Base-by-base conservation (phyloP, 2,888 invertebrate genomes). In the Resseliella maxima region DNA sequence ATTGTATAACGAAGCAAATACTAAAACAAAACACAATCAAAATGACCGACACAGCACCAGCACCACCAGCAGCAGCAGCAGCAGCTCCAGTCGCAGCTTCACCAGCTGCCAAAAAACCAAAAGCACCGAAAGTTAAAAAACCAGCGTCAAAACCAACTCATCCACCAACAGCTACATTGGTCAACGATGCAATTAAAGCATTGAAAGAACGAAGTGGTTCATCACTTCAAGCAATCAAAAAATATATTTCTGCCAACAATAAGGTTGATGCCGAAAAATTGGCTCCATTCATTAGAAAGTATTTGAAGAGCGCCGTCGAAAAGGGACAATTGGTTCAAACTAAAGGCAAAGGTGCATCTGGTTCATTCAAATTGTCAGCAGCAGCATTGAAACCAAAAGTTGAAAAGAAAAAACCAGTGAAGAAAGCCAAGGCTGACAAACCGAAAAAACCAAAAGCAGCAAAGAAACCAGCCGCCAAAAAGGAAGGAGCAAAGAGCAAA, bases 161-260 rank as follows among this genome's bases (percentile, higher is more conserved):
- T n/a, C n/a, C n/a, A n/a, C n/a, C n/a, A n/a, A n/a, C n/a, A n/a
- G n/a, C n/a, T n/a, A n/a, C n/a, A n/a, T n/a, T n/a, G n/a, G n/a
- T n/a, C n/a, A n/a, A n/a, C n/a, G n/a, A n/a, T n/a, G n/a, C n/a
- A n/a, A n/a, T n/a, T n/a, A n/a, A n/a, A n/a, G n/a, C n/a, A n/a
- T n/a, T n/a, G n/a, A n/a, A n/a, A n/a, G n/a, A n/a, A n/a, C n/a
- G n/a, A n/a, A n/a, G n/a, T n/a, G n/a, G 94, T 38, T 92, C 93
- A 0, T 93, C 93, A 0, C 88, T 89, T 87, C 91, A 88, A 89
- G 93, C 93, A 0, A 94, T 94, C 89, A 94, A 94, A 89, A 94
- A 94, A 89, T 94, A 93, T 89, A 92, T 95, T 86, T 90, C 92
- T 18, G 90, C 92, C 38, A 93, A 92, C 86, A 94, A 94, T 92